These are phyloP conservation scores for Columba livia DNA, from an alignment of 2,113 vertebrate genomes.

Conservation along the genomic window DNA sequence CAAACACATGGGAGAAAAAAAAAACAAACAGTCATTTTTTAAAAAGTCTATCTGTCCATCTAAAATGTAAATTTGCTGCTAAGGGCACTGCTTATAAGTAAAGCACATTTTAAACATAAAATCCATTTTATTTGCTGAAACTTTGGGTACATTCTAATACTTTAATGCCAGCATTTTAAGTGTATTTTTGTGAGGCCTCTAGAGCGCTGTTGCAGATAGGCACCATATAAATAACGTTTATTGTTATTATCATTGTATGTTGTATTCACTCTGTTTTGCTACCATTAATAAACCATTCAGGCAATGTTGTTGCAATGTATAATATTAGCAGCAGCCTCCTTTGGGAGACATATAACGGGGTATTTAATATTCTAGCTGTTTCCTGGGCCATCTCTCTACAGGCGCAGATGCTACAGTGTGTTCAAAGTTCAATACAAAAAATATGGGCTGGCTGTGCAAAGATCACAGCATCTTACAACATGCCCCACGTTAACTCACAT, in stretches of 20 bases:
- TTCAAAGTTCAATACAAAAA: conserved; percentile 59
- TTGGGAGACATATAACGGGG: conserved; percentile 61
- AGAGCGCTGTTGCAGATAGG: conserved; percentile 54
- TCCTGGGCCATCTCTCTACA: conserved; percentile 50
- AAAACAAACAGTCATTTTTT: not conserved
- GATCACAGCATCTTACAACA: conserved; percentile 22
- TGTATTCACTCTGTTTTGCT: conserved; percentile 77
- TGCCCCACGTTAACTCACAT: not conserved
- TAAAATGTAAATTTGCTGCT: not conserved
- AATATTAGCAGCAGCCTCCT: conserved; percentile 74
- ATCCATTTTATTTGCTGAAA: conserved; percentile 28
- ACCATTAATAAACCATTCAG: conserved; percentile 81
- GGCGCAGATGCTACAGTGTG: not conserved
- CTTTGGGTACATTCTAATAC: conserved; percentile 56
- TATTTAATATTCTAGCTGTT: conserved; percentile 77
- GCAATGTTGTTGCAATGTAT: conserved; percentile 76
- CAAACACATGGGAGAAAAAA: not conserved
- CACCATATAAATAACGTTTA: conserved; percentile 80
- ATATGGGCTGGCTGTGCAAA: conserved; percentile 23
- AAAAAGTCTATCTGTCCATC: not conserved
- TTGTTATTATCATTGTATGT: conserved; percentile 80
- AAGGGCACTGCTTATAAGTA: not conserved
- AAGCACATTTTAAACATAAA: conserved; percentile 27
- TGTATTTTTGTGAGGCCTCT: conserved; percentile 69
- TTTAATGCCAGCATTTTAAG: conserved; percentile 65